These are phyloP conservation scores for Papilio helenus DNA, from an alignment of 1,140 invertebrate species.

Conservation along the genomic window DNA sequence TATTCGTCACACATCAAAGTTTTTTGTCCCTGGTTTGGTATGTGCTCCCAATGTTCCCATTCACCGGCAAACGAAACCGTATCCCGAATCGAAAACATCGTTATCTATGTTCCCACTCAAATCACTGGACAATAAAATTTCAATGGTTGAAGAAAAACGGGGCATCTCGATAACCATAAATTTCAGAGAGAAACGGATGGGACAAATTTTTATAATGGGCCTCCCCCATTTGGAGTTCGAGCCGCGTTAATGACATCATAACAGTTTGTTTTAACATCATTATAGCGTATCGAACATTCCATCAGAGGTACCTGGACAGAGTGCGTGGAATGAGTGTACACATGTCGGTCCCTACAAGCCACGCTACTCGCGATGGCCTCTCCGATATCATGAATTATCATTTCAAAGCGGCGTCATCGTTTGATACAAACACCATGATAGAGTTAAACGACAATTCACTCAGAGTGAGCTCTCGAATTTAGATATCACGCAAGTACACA, in stretches of 20 bases:
- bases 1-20: background rate
- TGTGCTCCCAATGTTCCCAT: conserved; percentile 55
- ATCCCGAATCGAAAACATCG: conserved; percentile 72
- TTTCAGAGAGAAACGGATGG: conserved; percentile 79
- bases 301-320: conserved; percentile 69
- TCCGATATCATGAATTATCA: conserved; percentile 42
- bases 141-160: conserved; percentile 76
- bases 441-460: conserved; percentile 27
- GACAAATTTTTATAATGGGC: conserved; percentile 83
- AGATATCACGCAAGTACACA: background rate
- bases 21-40: conserved; percentile 40
- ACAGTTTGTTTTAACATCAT: conserved; percentile 83
- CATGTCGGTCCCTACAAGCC: conserved; percentile 64
- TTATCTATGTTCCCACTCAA: conserved; percentile 80
- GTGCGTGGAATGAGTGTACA: conserved; percentile 52
- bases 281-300: conserved; percentile 81
- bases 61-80: conserved; percentile 65
- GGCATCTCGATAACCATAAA: conserved; percentile 80
- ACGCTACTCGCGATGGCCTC: conserved; percentile 47
- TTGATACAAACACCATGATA: conserved; percentile 20
- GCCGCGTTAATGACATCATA: conserved; percentile 80
- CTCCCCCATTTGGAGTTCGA: conserved; percentile 75
- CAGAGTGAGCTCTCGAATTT: background rate
- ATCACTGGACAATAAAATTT: conserved; percentile 80
- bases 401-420: conserved; percentile 28